Base-by-base conservation (phyloP, 1,140 invertebrate genomes). In the Atta colombica region DNA sequence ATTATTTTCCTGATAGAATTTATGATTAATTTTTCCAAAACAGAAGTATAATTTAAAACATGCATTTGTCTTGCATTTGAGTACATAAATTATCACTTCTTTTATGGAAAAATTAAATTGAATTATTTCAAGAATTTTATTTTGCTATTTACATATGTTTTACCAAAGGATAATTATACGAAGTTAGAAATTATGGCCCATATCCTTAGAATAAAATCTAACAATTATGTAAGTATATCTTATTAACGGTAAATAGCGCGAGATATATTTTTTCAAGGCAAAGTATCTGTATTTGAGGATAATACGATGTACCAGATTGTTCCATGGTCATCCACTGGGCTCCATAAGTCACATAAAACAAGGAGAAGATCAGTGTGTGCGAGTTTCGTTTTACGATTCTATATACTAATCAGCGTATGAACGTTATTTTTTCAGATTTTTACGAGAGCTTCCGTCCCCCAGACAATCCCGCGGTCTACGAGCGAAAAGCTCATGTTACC, bases 391-490 rank as follows among this genome's bases (percentile, higher is more conserved):
- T 82, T 31, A 35, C 21, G 21, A 68, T 16, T 58, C 31, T 25
- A 55, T 8, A 4, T 72, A 58, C 58, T 89, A 63, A 89, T 68
- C 51, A n/a, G 16, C 18, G 31, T 10, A 71, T 21, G 55, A 88
- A 80, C 16, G 12, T 89, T 86, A 14, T 58, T 68, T 88, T 89
- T 85, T 61, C 88, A 89, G 89, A 14, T 75, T 14, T 60, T 53
- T 69, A 16, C 31, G 78, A 87, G 65, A 31, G 28, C 7, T 39
- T 39, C 4, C 31, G 5, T 49, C 2, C 49, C 0, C 21, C 71
- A 16, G 35, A 58, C 68, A 75, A 25, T 28, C 55, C 28, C 5
- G 25, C 49, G 1, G 3, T 45, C 51, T 61, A 86, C 21, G 55
- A 12, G 18, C 69, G 18, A 61, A 75, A 77, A 69, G 25, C 14